Conservation (phyloP, 2,113 vertebrate genomes). For the Hoplias malabaricus region DNA sequence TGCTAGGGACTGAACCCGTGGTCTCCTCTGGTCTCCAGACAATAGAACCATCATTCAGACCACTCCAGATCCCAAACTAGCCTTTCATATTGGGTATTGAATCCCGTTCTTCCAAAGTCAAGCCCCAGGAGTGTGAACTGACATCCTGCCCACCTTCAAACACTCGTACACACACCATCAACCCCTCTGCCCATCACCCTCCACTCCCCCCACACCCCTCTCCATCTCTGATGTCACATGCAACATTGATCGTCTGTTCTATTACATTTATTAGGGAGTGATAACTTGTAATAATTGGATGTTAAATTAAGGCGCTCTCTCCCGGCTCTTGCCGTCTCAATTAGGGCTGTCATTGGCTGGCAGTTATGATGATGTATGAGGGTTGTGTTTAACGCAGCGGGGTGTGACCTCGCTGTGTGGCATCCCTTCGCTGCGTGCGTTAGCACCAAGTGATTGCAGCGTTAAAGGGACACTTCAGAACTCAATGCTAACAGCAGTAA, state of each 20-base stretch:
- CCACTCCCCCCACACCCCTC: neutral
- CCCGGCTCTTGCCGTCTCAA: conserved; percentile 98
- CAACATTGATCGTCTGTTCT: conserved; percentile 98
- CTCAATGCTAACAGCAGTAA: neutral
- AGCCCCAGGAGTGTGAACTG: neutral
- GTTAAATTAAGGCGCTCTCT: conserved; percentile 99
- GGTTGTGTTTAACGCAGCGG: conserved; percentile 95
- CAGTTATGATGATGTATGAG: conserved; percentile 99
- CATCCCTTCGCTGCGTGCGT: conserved; percentile 64
- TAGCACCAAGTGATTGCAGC: conserved; percentile 83
- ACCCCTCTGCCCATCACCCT: neutral
- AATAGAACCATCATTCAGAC: too few relatives aligned
- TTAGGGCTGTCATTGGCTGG: conserved; percentile 97
- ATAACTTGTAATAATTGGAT: conserved; percentile 99
- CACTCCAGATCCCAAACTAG: too few relatives aligned
- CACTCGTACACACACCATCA: conserved; percentile 5
- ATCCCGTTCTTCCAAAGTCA: neutral
- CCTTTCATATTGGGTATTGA: neutral
- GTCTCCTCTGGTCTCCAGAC: too few relatives aligned
- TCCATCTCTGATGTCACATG: conserved; percentile 86
- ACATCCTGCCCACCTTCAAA: neutral
- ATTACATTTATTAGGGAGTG: conserved; percentile 99
- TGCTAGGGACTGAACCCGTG: too few relatives aligned
- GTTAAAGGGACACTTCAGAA: neutral
- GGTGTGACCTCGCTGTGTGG: conserved; percentile 87